Base-by-base conservation (phyloP, 2,113 vertebrate species). In the Takifugu flavidus region DNA sequence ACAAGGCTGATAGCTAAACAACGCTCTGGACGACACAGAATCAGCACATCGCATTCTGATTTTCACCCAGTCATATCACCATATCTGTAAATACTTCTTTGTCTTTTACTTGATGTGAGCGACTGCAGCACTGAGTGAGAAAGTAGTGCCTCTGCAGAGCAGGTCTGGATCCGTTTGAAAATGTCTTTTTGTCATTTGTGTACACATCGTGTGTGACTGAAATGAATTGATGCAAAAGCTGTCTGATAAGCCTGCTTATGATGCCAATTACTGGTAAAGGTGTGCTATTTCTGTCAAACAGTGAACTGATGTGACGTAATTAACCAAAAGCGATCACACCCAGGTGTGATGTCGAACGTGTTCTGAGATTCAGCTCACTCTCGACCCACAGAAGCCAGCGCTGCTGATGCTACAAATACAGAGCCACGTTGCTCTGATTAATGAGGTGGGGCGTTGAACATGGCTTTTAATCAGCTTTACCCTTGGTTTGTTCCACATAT, bases 1-100 rank as follows among this genome's bases (percentile, higher is more conserved):
- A 49, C 26, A 53, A 56, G 28, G 34, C 52, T 69, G 53, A 68
- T 31, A 25, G 56, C 42, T 20, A 34, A 68, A 68, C 52, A 43
- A 44, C n/a, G 27, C 26, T 42, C n/a, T 53, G 3, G 43, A 64
- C n/a, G 15, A 26, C 58, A 53, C 25, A 11, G 42, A 49, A 56
- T 55, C 31, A 52, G 53, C 26, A 58, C 13, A 34, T 20, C 34
- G 13, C 26, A 6, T 25, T 44, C 29, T 11, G 56, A 49, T 56
- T 56, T n/a, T 20, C 7, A 49, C 20, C 4, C 25, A 6, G 12
- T 13, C 61, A 53, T 11, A 53, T 56, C 27, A 57, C 2, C 6
- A 4, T 56, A 62, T 52, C 31, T n/a, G 51, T 57, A 65, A 67
- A 46, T 27, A 50, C 25, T 60, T 50, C 46, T 49, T 13, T 64